Evolutionary conservation across 2,113 vertebrate genomes (phyloP).

Genomic region (Gasterosteus nipponicus): DNA sequence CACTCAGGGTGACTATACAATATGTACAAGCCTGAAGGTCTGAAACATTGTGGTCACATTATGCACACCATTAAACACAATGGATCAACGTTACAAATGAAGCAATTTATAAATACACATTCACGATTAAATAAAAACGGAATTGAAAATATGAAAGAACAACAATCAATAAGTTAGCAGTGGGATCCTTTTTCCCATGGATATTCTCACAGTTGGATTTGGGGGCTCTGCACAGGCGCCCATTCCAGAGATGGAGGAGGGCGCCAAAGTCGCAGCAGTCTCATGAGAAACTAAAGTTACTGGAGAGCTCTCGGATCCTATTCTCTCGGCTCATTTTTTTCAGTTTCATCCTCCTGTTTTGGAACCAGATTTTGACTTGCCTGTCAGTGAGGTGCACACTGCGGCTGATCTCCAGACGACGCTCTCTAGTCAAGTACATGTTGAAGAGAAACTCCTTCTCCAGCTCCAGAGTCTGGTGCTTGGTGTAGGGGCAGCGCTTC

Average conservation of each 20-base stretch:
- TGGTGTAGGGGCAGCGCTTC: constrained; percentile 98
- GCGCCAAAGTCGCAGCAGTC: constrained; percentile 77
- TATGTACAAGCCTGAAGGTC: constrained; percentile 75
- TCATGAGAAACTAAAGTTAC: constrained; percentile 98
- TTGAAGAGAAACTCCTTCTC: constrained; percentile 99
- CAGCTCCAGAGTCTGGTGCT: constrained; percentile 99
- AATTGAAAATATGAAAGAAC: constrained; percentile 71
- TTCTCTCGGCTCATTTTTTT: constrained; percentile 99
- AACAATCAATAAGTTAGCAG: constrained; percentile 82
- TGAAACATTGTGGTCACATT: constrained; percentile 69
- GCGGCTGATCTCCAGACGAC: constrained; percentile 99
- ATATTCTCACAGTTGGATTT: constrained; percentile 66
- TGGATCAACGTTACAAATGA: constrained; percentile 65
- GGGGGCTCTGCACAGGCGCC: constrained; percentile 49
- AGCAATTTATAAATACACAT: constrained; percentile 80
- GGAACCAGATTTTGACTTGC: constrained; percentile 99
- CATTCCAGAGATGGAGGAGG: constrained; percentile 64
- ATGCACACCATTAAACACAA: constrained; percentile 60
- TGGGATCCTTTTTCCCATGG: constrained; percentile 65
- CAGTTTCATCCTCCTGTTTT: constrained; percentile 99
- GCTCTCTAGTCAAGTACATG: constrained; percentile 99
- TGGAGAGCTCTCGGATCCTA: constrained; percentile 96
- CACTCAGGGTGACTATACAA: constrained; percentile 63
- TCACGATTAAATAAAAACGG: constrained; percentile 67
- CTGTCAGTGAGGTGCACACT: constrained; percentile 98